Percentiles rank a stretch among this genome's conserved stretches.
Evolutionary conservation across 2,888 invertebrate genomes (phyloP).

Genomic region (Autographa gamma): DNA sequence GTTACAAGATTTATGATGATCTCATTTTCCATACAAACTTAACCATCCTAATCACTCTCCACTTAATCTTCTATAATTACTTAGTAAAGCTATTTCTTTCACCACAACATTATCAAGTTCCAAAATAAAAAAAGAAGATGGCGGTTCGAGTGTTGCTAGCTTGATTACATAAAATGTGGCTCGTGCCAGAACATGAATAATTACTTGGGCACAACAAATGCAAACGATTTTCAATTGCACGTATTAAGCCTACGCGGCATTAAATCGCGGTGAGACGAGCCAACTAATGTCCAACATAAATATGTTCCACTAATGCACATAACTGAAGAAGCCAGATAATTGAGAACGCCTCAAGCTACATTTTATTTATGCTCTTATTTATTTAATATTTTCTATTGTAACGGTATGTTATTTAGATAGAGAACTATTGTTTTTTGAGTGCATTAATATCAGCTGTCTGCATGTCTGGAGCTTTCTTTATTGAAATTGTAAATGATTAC

Average conservation of each 20-base stretch:
- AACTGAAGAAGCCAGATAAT: constrained; percentile 64
- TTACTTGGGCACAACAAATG: constrained; percentile 45
- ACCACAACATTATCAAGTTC: background rate
- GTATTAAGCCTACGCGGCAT: constrained; percentile 50
- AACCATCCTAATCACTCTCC: background rate
- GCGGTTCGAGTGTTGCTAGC: background rate
- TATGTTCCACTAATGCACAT: constrained; percentile 59
- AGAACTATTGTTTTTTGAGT: constrained; percentile 45
- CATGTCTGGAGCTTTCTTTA: constrained; percentile 17
- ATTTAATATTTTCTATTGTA: constrained; percentile 61
- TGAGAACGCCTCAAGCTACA: constrained; percentile 56
- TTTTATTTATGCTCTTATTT: constrained; percentile 54
- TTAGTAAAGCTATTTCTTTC: background rate
- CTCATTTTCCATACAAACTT: background rate
- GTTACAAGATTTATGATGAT: too few species aligned
- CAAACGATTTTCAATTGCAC: constrained; percentile 52
- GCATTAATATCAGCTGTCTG: constrained; percentile 45
- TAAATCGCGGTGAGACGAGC: constrained; percentile 38
- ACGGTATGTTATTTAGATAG: constrained; percentile 48
- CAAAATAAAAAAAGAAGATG: background rate
- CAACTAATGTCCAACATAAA: constrained; percentile 57
- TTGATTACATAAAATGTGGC: constrained; percentile 3
- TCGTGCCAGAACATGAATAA: constrained; percentile 25
- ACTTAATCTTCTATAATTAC: background rate
- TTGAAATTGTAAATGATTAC: constrained; percentile 22